Evolutionary conservation across 2,888 invertebrate genomes (phyloP), one percentile per base, ranked within the genome.

Genomic region (Chloromyia formosa): DNA sequence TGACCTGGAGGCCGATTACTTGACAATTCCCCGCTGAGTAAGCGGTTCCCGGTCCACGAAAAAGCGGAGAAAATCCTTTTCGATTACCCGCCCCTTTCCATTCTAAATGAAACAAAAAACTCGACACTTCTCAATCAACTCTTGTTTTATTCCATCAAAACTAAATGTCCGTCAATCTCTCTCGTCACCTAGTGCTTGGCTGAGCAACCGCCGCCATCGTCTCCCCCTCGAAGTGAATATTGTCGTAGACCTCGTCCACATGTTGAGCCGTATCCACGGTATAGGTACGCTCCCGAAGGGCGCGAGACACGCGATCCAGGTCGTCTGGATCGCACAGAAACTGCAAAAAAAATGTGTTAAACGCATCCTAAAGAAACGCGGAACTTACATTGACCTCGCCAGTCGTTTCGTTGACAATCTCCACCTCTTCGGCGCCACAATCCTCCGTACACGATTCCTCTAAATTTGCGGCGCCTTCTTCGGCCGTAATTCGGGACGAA

Each of bases 361-460:
- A 49, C 27, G n/a, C 35, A 35, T 35, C 27, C 27, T 35, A 4
- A n/a, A n/a, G 27, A 35, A 35, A 4, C 27, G 27, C 7, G 3
- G 27, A 61, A 78, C 77, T 76, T 77, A 83, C 84, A 75, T 82
- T 82, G 0, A 84, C 81, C 12, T 73, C 10, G 53, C 82, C 82
- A 35, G 82, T 83, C 2, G 84, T 80, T 0, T 83, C 81, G 58
- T 87, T 84, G 0, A 86, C 75, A 73, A 89, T 81, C 79, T 87
- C 86, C 2, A 92, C 90, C 77, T 93, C 92, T 83, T 92, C 91
- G 0, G 92, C 92, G 0, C 90, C 91, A 20, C 87, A 86, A 84
- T 90, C 88, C 27, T 90, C 90, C 0, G 88, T 88, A 1, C 89
- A 90, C 53, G 83, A 80, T 78, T 92, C 90, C 40, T 89, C 81